These are phyloP conservation scores for Antechinus flavipes DNA, from an alignment of 2,113 vertebrate species.

Conservation along the genomic window DNA sequence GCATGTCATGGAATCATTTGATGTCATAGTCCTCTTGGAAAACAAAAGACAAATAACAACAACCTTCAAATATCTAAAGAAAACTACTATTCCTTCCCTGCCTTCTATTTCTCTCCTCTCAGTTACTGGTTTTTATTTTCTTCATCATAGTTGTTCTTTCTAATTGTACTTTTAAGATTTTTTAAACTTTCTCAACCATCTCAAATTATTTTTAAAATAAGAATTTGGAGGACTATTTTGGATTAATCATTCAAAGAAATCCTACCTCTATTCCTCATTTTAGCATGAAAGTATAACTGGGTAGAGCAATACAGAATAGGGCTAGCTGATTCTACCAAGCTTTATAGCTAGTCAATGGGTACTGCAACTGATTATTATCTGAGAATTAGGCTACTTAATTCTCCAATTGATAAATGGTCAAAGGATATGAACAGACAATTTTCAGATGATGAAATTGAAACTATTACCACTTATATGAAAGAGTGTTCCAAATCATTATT, in stretches of 20 bases:
- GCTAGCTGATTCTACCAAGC: not conserved
- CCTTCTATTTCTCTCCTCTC: not conserved
- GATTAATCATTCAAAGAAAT: not conserved
- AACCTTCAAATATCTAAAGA: not conserved
- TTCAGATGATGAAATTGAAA: too few relatives aligned
- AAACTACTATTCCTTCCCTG: not conserved
- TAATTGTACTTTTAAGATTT: not conserved
- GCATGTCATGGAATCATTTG: too few relatives aligned
- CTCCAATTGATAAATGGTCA: too few relatives aligned
- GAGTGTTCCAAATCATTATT: too few relatives aligned
- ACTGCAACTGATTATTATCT: not conserved
- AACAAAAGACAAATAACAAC: too few relatives aligned
- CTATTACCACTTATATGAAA: too few relatives aligned
- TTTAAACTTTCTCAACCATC: not conserved
- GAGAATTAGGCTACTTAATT: not conserved
- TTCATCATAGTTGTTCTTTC: not conserved
- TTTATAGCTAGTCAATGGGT: not conserved
- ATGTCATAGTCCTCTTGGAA: too few relatives aligned
- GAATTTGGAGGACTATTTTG: not conserved
- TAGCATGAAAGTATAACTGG: not conserved
- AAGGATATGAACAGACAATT: too few relatives aligned
- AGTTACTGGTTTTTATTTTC: not conserved
- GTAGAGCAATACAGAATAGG: not conserved
- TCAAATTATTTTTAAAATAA: not conserved
- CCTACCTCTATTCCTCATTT: not conserved